Evolutionary conservation across 1,140 invertebrate species (phyloP).

Genomic region (Bombyx mandarina): DNA sequence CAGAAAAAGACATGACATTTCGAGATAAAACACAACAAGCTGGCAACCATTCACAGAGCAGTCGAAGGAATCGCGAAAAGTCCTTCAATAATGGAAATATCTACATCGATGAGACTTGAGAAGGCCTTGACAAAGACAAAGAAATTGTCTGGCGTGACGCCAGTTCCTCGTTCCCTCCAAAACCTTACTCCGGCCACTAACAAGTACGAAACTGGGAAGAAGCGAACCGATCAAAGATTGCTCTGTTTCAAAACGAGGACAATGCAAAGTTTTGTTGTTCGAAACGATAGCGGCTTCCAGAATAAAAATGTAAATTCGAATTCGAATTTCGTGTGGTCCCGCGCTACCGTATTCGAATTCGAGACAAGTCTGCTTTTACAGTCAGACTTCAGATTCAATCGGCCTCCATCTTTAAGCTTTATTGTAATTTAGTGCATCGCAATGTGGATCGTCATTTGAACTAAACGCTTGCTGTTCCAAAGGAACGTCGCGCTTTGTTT

Average conservation of each 20-base stretch:
- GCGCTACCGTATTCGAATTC: slow-evolving; percentile 25
- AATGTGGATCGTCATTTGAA: slow-evolving; percentile 4
- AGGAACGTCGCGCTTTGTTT: too few species aligned
- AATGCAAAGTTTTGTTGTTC: slow-evolving; percentile 48
- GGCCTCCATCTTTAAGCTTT: slow-evolving; percentile 8
- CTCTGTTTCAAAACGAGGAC: slow-evolving; percentile 41
- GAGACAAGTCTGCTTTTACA: slow-evolving; percentile 22
- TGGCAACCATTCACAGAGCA: neutral
- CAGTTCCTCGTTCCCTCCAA: slow-evolving; percentile 24
- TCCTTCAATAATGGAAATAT: slow-evolving; percentile 40
- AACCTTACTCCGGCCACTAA: slow-evolving; percentile 12
- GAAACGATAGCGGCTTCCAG: slow-evolving; percentile 38
- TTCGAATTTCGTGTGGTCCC: slow-evolving; percentile 29
- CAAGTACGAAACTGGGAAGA: slow-evolving; percentile 33
- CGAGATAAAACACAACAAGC: too few species aligned
- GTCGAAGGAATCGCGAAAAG: slow-evolving; percentile 12
- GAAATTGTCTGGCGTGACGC: slow-evolving; percentile 53
- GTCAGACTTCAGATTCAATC: slow-evolving; percentile 30
- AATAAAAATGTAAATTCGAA: slow-evolving; percentile 52
- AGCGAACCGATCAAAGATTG: slow-evolving; percentile 52
- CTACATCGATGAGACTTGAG: slow-evolving; percentile 41
- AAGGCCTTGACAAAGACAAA: slow-evolving; percentile 51
- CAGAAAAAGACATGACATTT: too few species aligned
- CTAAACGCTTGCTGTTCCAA: too few species aligned
- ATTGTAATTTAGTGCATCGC: slow-evolving; percentile 17